Evolutionary conservation across 2,888 invertebrate genomes (phyloP).

Genomic region (Phengaris arion): DNA sequence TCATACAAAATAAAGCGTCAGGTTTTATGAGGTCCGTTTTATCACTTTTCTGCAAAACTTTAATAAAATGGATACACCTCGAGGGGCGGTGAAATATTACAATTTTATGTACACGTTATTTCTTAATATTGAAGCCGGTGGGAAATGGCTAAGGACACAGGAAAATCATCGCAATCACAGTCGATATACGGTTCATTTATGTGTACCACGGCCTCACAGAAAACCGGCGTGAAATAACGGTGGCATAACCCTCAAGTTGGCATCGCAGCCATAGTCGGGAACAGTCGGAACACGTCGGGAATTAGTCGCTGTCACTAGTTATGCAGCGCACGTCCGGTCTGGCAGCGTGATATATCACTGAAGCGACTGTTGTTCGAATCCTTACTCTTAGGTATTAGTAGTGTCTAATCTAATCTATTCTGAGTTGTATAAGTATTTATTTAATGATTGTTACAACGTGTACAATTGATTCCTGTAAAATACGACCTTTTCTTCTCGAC

Average conservation of each 20-base stretch:
- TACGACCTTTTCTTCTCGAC: too few species aligned
- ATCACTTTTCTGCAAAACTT: slow-evolving; percentile 69
- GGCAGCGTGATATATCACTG: slow-evolving; percentile 15
- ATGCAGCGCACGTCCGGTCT: not conserved
- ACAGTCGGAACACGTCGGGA: not conserved
- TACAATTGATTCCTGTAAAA: too few species aligned
- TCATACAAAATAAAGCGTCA: slow-evolving; percentile 53
- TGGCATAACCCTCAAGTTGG: too few species aligned
- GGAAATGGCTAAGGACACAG: slow-evolving; percentile 31
- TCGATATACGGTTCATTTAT: not conserved
- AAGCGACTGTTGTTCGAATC: not conserved
- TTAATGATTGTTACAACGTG: not conserved
- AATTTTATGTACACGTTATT: slow-evolving; percentile 62
- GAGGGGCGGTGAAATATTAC: slow-evolving; percentile 60
- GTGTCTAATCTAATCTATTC: not conserved
- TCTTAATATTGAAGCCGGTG: slow-evolving; percentile 55
- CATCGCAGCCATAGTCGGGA: not conserved
- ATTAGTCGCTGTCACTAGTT: slow-evolving; percentile 20
- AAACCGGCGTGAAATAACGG: too few species aligned
- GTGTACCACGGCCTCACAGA: not conserved
- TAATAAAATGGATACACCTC: slow-evolving; percentile 65
- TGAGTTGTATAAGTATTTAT: not conserved
- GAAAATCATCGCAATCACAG: slow-evolving; percentile 25
- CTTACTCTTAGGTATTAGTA: not conserved
- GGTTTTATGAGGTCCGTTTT: slow-evolving; percentile 59